Evolutionary conservation across 2,888 invertebrate genomes (phyloP), one percentile per base, ranked within the genome.

Genomic region (Drosophila neutralis): DNA sequence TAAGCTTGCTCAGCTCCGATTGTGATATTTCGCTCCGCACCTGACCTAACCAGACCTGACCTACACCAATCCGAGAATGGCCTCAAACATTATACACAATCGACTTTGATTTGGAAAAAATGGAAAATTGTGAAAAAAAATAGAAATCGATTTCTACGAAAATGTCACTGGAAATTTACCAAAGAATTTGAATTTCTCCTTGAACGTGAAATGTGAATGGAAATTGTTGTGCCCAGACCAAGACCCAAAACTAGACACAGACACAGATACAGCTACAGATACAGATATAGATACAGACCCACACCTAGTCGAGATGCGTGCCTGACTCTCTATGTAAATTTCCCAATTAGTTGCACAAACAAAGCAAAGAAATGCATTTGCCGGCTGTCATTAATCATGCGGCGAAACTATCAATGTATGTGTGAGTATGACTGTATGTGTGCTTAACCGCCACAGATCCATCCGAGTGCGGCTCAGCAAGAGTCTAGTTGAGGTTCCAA

Each of bases 331-430:
- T 73, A 83, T 86, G 81, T 77, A 89, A 86, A 83, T 85, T 82
- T 83, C 76, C 79, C 86, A 88, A 83, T 87, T 89, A 89, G 87
- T 71, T 87, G 84, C 82, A 83, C 73, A 65, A 81, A 78, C 82
- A 78, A 72, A 69, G 68, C 76, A 76, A 76, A 61, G 71, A 69
- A 73, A 73, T 64, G 52, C 78, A 73, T 82, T 83, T 79, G 52
- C 62, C 60, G 45, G 69, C 49, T 66, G 58, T 78, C 80, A 80
- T 80, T 80, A 80, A 80, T 80, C 80, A 80, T 75, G 51, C 54
- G 45, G 57, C 65, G 60, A 65, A 72, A 78, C 73, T 65, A 78
- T 78, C 54, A 49, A 31, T 51, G 51, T 31, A 51, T 3, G 27
- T 15, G 4, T 4, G 45, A 24, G 45, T 42, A 6, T 21, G 42